A percentile compares a stretch with the other conserved stretches of the same genome.
phyloP scores from a whole-genome alignment of 2,888 invertebrate genomes.

The Macropis europaea region DNA sequence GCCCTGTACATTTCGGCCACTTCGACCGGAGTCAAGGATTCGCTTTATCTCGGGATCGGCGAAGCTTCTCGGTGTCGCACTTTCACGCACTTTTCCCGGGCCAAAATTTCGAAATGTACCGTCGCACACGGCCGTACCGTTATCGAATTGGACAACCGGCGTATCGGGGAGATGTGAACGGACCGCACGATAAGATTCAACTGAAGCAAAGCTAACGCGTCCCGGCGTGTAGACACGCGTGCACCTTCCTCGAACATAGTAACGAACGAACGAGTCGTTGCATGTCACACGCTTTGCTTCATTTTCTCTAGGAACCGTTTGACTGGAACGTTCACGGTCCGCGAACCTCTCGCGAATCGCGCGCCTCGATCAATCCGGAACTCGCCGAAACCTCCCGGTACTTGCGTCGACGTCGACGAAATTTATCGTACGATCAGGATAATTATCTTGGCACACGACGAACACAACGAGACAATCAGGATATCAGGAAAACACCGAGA shows the following conservation, averaged over 20 bases:
- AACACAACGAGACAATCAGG: too few species aligned
- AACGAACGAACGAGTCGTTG: slow-evolving; percentile 29
- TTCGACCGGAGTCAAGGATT: too few species aligned
- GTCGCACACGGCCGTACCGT: background rate
- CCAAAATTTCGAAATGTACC: slow-evolving; percentile 1
- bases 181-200: slow-evolving; percentile 70
- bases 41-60: too few species aligned
- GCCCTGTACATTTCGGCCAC: too few species aligned
- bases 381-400: too few species aligned
- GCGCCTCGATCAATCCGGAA: too few species aligned
- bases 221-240: slow-evolving; percentile 27
- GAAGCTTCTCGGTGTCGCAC: slow-evolving; percentile 16
- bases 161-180: slow-evolving; percentile 58
- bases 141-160: slow-evolving; percentile 29
- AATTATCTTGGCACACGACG: too few species aligned
- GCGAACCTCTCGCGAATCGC: too few species aligned
- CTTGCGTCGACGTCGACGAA: too few species aligned
- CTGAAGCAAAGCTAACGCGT: slow-evolving; percentile 35
- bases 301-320: slow-evolving; percentile 6
- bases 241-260: too few species aligned
- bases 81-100: slow-evolving; percentile 23
- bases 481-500: too few species aligned
- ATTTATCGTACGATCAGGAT: too few species aligned
- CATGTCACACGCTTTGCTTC: background rate
- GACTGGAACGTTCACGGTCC: background rate